phyloP scores from a whole-genome alignment of 2,888 invertebrate species.

The Piscicola geometra region DNA sequence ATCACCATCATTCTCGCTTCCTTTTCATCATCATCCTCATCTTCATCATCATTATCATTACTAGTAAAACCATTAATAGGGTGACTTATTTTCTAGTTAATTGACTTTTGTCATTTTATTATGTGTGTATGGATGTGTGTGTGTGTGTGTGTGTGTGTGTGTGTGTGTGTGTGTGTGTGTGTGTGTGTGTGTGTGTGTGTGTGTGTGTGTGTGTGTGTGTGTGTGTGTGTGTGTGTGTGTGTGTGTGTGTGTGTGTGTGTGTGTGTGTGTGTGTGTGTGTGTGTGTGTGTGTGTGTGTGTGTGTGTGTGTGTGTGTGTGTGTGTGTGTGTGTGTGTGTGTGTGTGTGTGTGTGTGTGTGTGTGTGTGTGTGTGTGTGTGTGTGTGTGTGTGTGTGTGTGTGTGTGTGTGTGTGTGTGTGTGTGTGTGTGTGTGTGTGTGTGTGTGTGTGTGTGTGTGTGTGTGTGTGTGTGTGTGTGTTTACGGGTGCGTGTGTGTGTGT shows the following conservation, averaged over 20 bases:
- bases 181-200: constrained; percentile 19
- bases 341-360: constrained; percentile 17
- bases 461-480: constrained; percentile 2
- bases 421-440: constrained; percentile 19
- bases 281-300: constrained; percentile 10
- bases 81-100: too few species aligned
- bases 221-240: constrained; percentile 18
- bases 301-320: constrained; percentile 5
- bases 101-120: too few species aligned
- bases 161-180: constrained; percentile 19
- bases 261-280: constrained; percentile 4
- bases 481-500: background rate
- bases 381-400: constrained; percentile 19
- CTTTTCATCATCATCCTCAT: too few species aligned
- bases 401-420: constrained; percentile 19
- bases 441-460: constrained; percentile 21
- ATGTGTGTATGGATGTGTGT: constrained; percentile 15
- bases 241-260: constrained; percentile 21
- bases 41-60: too few species aligned
- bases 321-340: constrained; percentile 18
- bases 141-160: constrained; percentile 17
- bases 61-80: too few species aligned
- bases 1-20: too few species aligned
- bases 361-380: constrained; percentile 19
- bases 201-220: constrained; percentile 19